Evolutionary conservation across 2,888 invertebrate genomes (phyloP).

Genomic region (Scrobipalpa costella): DNA sequence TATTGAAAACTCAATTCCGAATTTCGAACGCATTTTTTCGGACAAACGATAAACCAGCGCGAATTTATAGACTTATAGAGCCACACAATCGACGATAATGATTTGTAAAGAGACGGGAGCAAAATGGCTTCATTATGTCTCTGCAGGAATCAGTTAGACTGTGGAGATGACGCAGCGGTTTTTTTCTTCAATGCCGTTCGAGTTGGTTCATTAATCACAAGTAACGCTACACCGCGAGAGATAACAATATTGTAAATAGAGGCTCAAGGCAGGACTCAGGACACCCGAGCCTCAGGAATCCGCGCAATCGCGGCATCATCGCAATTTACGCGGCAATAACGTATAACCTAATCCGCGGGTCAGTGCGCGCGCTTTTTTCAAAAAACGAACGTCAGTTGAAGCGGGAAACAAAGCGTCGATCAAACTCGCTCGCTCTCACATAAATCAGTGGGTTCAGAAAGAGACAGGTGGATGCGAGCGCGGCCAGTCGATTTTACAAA

Average conservation of each 20-base stretch:
- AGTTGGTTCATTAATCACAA: slow-evolving; percentile 67
- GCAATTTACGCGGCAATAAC: slow-evolving; percentile 67
- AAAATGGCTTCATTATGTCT: slow-evolving; percentile 66
- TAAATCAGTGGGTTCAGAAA: slow-evolving; percentile 77
- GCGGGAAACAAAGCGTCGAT: slow-evolving; percentile 77
- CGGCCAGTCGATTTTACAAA: slow-evolving; percentile 78
- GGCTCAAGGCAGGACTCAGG: slow-evolving; percentile 56
- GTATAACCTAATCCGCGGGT: slow-evolving; percentile 59
- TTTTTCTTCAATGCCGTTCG: slow-evolving; percentile 51
- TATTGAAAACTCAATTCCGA: slow-evolving; percentile 76
- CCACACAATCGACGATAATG: slow-evolving; percentile 57
- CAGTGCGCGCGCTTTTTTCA: slow-evolving; percentile 58
- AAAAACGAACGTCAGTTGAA: slow-evolving; percentile 66
- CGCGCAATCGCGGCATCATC: slow-evolving; percentile 69
- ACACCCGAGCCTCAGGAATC: slow-evolving; percentile 65
- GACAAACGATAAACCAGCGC: slow-evolving; percentile 49
- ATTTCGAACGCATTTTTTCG: slow-evolving; percentile 49
- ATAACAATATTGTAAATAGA: slow-evolving; percentile 78
- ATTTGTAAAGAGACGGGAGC: slow-evolving; percentile 51
- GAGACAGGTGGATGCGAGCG: slow-evolving; percentile 77
- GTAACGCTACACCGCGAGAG: slow-evolving; percentile 69
- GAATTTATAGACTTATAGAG: slow-evolving; percentile 75
- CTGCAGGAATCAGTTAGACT: slow-evolving; percentile 33
- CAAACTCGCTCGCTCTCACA: slow-evolving; percentile 80
- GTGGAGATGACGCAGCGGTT: slow-evolving; percentile 34